Conservation (phyloP, 2,113 vertebrate species). For the Mobula birostris region DNA sequence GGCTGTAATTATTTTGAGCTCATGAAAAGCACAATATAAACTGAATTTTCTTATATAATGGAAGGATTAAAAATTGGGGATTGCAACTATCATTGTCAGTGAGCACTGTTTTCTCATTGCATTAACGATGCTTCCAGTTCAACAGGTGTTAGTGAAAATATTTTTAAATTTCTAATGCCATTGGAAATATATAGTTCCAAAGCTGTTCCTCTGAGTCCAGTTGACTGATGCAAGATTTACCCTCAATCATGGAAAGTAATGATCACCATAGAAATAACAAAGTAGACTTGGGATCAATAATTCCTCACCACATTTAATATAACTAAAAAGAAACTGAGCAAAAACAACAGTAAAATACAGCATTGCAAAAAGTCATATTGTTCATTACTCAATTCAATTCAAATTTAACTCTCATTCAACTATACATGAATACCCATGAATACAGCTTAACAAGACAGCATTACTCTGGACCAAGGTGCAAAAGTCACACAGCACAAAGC, state of each 20-base stretch:
- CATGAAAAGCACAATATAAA: too few relatives aligned
- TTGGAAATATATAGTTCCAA: background rate
- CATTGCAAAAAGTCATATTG: background rate
- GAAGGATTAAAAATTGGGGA: background rate
- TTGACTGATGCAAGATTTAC: background rate
- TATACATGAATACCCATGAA: too few relatives aligned
- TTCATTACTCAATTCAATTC: too few relatives aligned
- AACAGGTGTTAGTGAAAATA: background rate
- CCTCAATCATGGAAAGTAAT: background rate
- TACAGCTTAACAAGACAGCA: too few relatives aligned
- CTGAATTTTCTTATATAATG: background rate
- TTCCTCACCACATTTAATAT: background rate
- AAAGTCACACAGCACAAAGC: too few relatives aligned
- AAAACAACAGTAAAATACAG: background rate
- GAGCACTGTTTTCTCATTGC: background rate
- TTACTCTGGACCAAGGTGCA: too few relatives aligned
- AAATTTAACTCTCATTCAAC: too few relatives aligned
- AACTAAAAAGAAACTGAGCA: background rate
- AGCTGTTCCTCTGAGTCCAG: background rate
- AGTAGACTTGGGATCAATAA: background rate
- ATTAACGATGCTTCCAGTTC: background rate
- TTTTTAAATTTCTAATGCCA: background rate
- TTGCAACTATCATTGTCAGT: background rate
- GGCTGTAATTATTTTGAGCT: too few relatives aligned
- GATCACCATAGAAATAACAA: background rate